Evolutionary conservation across 2,888 invertebrate species (phyloP), one percentile per base, ranked within the genome.

Genomic region (Aricia artaxerxes): DNA sequence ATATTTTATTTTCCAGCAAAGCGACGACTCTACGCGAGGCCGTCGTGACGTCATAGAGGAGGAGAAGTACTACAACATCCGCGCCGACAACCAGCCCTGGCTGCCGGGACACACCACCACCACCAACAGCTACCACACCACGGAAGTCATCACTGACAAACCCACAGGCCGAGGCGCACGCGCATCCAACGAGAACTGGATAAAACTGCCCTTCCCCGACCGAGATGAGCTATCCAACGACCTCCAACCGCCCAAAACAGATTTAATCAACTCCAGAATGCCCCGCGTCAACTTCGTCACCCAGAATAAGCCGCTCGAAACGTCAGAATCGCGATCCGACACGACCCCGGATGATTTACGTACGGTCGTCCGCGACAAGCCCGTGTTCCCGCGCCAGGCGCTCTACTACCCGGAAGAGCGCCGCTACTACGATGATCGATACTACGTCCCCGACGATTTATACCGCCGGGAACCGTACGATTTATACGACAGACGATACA

Each of bases 281-380:
- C 96, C 96, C 0, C 88, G 96, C 83, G 96, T 96, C 1, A 96
- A 96, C 87, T 96, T 96, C 83, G 95, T 96, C 16, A 96, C 96
- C 0, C 96, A 96, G 85, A 95, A 95, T 82, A 95, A 95, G 90
- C 87, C 88, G 1, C 83, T 95, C 40, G 94, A 95, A 84, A 87
- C 94, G 16, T 92, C 95, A 0, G 95, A 95, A 87, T 94, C 94
- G 5, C 90, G 95, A 76, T 92, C 94, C 84, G 94, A 95, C 80
- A 94, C 92, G 31, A 88, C 94, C 35, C 94, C 93, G 82, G 91
- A 94, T 77, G 91, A 92, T 82, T 83, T 94, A 77, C 86, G 94
- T 81, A 94, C 94, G 1, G 94, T 95, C 81, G 91, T 94, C 11
- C 87, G 94, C 81, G 90, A 91, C 40, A 94, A 93, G 81, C 93